A percentile compares a stretch with the other conserved stretches of the same genome.
Conservation (phyloP, 2,888 invertebrate species). For the Arctia plantaginis region DNA sequence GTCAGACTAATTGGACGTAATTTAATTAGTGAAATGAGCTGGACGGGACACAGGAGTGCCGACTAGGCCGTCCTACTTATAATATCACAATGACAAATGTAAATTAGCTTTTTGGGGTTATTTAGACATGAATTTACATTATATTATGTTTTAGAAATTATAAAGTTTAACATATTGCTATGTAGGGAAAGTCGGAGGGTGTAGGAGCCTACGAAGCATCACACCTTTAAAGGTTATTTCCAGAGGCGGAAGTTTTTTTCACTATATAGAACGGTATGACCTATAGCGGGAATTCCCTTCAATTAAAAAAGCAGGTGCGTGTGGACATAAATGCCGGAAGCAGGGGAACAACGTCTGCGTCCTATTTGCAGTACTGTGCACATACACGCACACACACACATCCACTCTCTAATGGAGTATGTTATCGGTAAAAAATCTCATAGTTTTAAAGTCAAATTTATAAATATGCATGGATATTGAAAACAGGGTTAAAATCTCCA, state of each 20-base stretch:
- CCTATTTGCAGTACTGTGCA: not conserved
- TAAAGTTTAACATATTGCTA: not conserved
- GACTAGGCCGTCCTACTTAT: slow-evolving; percentile 18
- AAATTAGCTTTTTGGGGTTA: slow-evolving; percentile 15
- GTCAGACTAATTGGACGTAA: slow-evolving; percentile 35
- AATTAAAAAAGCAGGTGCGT: not conserved
- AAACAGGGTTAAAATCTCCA: too few species aligned
- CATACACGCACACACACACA: not conserved
- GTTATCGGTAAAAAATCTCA: not conserved
- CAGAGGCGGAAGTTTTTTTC: not conserved
- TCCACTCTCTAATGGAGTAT: not conserved
- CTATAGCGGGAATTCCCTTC: too few species aligned
- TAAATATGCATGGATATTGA: not conserved
- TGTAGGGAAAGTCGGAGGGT: too few species aligned
- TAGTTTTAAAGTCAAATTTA: not conserved
- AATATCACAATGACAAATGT: not conserved
- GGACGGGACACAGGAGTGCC: slow-evolving; percentile 29
- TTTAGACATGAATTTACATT: not conserved
- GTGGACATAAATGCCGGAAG: not conserved
- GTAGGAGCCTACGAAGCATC: too few species aligned
- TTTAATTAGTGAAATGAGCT: slow-evolving; percentile 41
- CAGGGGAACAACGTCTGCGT: not conserved
- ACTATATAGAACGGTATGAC: too few species aligned
- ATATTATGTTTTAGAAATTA: not conserved
- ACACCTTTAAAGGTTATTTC: not conserved